Conservation (phyloP, 2,113 vertebrate species). For the Zapus hudsonius region DNA sequence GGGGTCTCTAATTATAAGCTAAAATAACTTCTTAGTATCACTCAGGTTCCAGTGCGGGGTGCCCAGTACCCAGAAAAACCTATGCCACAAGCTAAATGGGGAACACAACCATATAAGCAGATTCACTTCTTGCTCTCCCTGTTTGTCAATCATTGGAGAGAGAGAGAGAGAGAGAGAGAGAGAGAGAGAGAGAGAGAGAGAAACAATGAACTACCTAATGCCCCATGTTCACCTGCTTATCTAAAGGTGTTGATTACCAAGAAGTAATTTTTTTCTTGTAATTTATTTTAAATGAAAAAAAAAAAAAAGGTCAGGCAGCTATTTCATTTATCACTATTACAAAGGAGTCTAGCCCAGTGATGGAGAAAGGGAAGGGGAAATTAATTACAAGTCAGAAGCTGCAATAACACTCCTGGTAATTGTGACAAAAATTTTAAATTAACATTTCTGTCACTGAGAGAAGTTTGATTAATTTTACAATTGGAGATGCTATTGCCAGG, state of each 20-base stretch:
- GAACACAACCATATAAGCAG: not conserved
- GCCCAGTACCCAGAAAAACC: conserved; percentile 18
- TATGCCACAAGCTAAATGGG: conserved; percentile 13
- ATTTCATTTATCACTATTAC: conserved; percentile 89
- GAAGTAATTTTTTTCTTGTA: conserved; percentile 80
- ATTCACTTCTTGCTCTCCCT: conserved; percentile 11
- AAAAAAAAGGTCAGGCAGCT: conserved; percentile 84
- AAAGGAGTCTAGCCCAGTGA: conserved; percentile 84
- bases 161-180: no score
- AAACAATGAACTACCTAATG: conserved; percentile 71
- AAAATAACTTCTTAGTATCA: not conserved
- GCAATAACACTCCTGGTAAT: conserved; percentile 88
- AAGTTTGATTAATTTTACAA: conserved; percentile 92
- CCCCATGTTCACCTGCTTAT: conserved; percentile 79
- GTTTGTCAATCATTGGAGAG: conserved; percentile 55
- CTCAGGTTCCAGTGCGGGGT: not conserved
- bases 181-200: not conserved
- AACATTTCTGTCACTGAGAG: conserved; percentile 89
- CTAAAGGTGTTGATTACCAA: conserved; percentile 82
- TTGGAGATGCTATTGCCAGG: conserved; percentile 86
- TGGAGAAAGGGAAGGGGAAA: conserved; percentile 88
- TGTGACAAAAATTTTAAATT: conserved; percentile 91
- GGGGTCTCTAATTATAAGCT: conserved; percentile 30
- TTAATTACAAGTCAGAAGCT: conserved; percentile 91
- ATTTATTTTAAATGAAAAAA: conserved; percentile 83